Evolutionary conservation across 2,888 invertebrate species (phyloP).

Genomic region (Caenorhabditis macrosperma): DNA sequence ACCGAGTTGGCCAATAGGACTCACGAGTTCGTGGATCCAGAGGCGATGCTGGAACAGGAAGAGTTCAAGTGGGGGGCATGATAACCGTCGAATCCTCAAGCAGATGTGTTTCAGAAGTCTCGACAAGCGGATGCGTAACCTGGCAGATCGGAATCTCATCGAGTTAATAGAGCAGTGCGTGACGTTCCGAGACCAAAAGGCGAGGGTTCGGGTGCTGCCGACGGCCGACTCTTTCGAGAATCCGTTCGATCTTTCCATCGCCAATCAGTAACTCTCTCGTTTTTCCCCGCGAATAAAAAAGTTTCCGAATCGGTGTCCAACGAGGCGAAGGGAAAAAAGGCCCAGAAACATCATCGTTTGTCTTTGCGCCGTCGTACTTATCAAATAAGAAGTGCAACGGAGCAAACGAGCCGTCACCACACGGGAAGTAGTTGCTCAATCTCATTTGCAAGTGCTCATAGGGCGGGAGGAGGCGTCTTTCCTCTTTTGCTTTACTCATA

Average conservation of each 20-base stretch:
- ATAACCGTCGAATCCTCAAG: neutral
- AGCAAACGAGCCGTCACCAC: conserved; percentile 21
- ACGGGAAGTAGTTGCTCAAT: conserved; percentile 34
- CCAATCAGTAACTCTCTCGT: conserved; percentile 6
- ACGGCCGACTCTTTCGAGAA: conserved; percentile 39
- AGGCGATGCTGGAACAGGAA: conserved; percentile 73
- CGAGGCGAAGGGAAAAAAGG: neutral
- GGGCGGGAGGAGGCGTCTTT: conserved; percentile 3
- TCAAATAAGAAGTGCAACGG: conserved; percentile 45
- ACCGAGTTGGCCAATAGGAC: conserved; percentile 73
- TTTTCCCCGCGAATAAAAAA: conserved; percentile 1
- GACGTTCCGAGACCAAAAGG: conserved; percentile 75
- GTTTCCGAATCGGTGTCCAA: neutral
- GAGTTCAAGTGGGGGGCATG: conserved; percentile 71
- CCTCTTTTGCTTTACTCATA: conserved; percentile 15
- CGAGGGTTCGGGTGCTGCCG: conserved; percentile 47
- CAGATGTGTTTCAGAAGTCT: conserved; percentile 69
- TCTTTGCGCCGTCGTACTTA: conserved; percentile 5
- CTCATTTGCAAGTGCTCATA: conserved; percentile 32
- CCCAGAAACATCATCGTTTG: neutral
- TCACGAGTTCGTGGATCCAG: conserved; percentile 71
- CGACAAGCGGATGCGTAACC: conserved; percentile 76
- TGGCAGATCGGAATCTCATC: conserved; percentile 75
- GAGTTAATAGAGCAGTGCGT: conserved; percentile 78
- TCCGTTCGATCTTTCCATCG: conserved; percentile 29